Base-by-base conservation (phyloP, 1,140 invertebrate genomes). In the Diabrotica virgifera region DNA sequence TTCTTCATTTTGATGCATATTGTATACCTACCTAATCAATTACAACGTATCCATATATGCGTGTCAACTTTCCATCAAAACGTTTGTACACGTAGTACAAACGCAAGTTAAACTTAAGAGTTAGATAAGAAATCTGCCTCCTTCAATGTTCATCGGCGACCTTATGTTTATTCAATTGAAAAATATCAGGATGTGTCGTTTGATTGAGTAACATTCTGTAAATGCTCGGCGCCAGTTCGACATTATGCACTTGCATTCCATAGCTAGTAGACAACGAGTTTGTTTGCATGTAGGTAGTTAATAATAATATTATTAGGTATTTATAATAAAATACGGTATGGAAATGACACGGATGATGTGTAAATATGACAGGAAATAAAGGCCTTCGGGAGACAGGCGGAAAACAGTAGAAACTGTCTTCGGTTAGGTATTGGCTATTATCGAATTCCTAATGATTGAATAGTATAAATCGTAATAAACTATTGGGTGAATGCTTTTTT, bases 131-230 rank as follows among this genome's bases (percentile, higher is more conserved):
- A 10, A 46, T 46, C 40, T 46, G 40, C 8, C 8, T 46, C 40
- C n/a, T 46, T 8, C 8, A n/a, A 46, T 46, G 40, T 46, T 46
- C 40, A 46, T 46, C n/a, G 8, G 40, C 40, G 40, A 46, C 40
- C 40, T 46, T 46, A 46, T 46, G 40, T 46, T 46, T 46, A 46
- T 46, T 46, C 40, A 46, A 46, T 46, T 46, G 40, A 46, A 46
- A 24, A 46, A n/a, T 46, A 46, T 46, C 40, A 46, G 8, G n/a
- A 46, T 46, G 40, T 46, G 40, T 46, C 40, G 40, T n/a, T 46
- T 46, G 8, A 46, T 46, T 46, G 40, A n/a, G 40, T 46, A 46
- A 46, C 40, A 46, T 6, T 46, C 40, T 46, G 40, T 46, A n/a
- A 46, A 46, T 46, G 40, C n/a, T 8, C n/a, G 40, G 40, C 40